phyloP scores from a whole-genome alignment of 2,888 invertebrate species.

The Harpalus rubripes region DNA sequence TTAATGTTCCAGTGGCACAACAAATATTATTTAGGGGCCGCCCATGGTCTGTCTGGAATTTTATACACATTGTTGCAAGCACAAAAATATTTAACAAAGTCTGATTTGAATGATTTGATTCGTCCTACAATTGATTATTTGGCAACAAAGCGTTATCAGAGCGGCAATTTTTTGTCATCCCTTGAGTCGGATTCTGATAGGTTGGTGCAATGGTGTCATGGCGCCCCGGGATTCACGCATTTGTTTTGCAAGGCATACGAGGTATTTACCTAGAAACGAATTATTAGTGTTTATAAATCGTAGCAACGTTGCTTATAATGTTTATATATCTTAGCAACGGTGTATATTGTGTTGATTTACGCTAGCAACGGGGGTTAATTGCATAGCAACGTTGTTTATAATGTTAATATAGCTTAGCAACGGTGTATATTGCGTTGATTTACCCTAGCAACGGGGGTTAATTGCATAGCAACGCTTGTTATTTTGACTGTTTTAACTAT shows the following conservation, averaged over 20 bases:
- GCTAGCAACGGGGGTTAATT: too few relatives aligned
- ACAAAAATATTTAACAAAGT: constrained; percentile 79
- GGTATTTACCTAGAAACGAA: constrained; percentile 76
- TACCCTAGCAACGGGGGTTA: too few relatives aligned
- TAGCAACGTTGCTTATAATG: neutral
- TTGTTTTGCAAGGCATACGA: constrained; percentile 84
- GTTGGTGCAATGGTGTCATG: constrained; percentile 96
- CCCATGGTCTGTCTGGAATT: constrained; percentile 94
- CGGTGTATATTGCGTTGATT: too few relatives aligned
- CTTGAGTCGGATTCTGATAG: constrained; percentile 84
- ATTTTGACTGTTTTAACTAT: neutral
- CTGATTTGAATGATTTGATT: constrained; percentile 81
- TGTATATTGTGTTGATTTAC: too few relatives aligned
- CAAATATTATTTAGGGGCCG: constrained; percentile 91
- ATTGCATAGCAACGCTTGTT: too few relatives aligned
- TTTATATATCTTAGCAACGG: neutral
- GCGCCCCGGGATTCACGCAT: constrained; percentile 92
- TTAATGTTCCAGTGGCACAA: constrained; percentile 94
- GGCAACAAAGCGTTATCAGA: constrained; percentile 79
- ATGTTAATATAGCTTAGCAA: too few relatives aligned
- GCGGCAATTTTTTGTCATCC: constrained; percentile 90
- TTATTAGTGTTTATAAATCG: neutral
- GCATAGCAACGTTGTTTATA: too few relatives aligned
- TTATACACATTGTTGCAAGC: constrained; percentile 90
- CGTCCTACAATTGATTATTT: constrained; percentile 85